Percentiles rank a stretch among this genome's conserved stretches.
These are phyloP conservation scores for Oryzias sinensis DNA, from an alignment of 2,797 vertebrate genomes.

Conservation along the genomic window DNA sequence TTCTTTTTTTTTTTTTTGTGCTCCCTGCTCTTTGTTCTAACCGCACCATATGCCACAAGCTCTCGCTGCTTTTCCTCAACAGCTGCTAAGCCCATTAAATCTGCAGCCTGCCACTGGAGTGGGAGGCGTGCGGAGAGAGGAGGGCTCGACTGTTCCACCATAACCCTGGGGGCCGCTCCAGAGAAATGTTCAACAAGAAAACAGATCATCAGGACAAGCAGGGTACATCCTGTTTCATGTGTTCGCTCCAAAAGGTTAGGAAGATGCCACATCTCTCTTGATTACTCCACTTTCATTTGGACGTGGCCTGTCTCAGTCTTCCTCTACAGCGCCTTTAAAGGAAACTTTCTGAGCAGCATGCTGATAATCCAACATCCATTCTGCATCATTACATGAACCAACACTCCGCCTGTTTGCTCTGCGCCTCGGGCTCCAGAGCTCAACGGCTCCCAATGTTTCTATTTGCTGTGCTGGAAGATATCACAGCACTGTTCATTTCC, in stretches of 20 bases:
- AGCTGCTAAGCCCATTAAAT: constrained; percentile 79
- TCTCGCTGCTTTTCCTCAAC: constrained; percentile 73
- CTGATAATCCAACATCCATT: constrained; percentile 58
- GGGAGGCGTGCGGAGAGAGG: constrained; percentile 55
- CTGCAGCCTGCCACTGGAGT: constrained; percentile 73
- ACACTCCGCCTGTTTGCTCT: constrained; percentile 56
- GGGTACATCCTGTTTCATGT: constrained; percentile 15
- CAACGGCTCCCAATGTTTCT: constrained; percentile 63
- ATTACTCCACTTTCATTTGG: constrained; percentile 7
- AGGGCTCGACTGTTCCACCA: constrained; percentile 52
- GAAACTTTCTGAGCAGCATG: constrained; percentile 37
- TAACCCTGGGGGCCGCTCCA: constrained; percentile 59
- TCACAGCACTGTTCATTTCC: constrained; percentile 62
- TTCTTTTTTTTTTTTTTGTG: constrained; percentile 32
- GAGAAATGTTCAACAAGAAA: constrained; percentile 55
- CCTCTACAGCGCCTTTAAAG: constrained; percentile 32
- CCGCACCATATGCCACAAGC: constrained; percentile 74
- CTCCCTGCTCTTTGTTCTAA: constrained; percentile 71
- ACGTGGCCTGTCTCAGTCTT: constrained; percentile 2
- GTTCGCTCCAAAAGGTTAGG: constrained; percentile 1
- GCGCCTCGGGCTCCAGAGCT: constrained; percentile 44
- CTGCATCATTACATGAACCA: constrained; percentile 64
- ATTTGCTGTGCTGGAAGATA: constrained; percentile 62
- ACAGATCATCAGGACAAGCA: constrained; percentile 40
- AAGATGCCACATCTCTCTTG: constrained; percentile 8